Evolutionary conservation across 2,113 vertebrate genomes (phyloP).

Genomic region (Corythaeola cristata): DNA sequence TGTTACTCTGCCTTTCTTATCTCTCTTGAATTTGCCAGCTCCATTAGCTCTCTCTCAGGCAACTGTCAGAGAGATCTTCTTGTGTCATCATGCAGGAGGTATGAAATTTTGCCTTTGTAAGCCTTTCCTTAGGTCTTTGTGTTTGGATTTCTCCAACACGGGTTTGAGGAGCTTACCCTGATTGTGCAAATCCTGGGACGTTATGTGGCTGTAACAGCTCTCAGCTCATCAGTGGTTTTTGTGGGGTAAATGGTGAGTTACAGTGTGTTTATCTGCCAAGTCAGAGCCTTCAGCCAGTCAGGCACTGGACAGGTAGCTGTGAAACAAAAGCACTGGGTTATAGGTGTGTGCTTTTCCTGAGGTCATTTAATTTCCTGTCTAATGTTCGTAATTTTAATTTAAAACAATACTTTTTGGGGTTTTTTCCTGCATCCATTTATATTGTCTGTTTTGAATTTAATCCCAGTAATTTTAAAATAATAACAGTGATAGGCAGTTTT

Average conservation of each 20-base stretch:
- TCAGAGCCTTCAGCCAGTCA: background rate
- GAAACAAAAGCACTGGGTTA: background rate
- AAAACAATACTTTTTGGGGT: background rate
- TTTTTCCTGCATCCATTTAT: background rate
- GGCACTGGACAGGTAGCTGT: background rate
- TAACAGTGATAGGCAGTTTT: background rate
- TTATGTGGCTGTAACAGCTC: background rate
- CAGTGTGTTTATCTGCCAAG: background rate
- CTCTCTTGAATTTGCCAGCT: slow-evolving; percentile 5
- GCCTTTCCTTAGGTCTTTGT: background rate
- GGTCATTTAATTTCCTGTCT: background rate
- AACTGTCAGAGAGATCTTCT: background rate
- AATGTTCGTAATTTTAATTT: background rate
- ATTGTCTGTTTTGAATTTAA: background rate
- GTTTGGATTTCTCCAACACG: background rate
- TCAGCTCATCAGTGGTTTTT: background rate
- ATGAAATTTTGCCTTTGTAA: background rate
- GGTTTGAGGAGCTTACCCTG: background rate
- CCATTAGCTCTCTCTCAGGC: background rate
- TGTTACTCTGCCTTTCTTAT: background rate
- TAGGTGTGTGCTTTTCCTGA: background rate
- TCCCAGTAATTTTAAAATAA: background rate
- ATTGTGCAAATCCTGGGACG: background rate
- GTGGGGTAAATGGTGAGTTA: background rate
- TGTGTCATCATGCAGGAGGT: background rate